Conservation (phyloP, 64 coral and sea anemone species). For the Acropora tenuis region DNA sequence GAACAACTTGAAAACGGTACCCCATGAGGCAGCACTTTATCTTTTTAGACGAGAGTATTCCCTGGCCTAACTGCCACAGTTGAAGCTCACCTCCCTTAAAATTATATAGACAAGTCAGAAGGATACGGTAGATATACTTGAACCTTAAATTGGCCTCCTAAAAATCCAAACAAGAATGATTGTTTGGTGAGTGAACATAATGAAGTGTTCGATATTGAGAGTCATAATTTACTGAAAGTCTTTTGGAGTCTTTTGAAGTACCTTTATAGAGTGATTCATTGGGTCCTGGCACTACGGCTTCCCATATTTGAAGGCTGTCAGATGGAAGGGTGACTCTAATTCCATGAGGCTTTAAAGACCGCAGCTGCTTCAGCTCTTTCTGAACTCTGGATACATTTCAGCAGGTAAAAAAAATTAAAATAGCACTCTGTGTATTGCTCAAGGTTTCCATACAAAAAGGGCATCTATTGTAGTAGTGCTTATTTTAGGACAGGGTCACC, state of each 20-base stretch:
- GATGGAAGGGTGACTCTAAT: slow-evolving; percentile 76
- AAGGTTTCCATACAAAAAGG: too few species aligned
- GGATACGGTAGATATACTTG: slow-evolving; percentile 90
- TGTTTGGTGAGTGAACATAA: too few species aligned
- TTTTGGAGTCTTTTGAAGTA: background rate
- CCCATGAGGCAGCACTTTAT: too few species aligned
- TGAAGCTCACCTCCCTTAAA: background rate
- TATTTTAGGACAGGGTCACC: too few species aligned
- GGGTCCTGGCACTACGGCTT: slow-evolving; percentile 74
- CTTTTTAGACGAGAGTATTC: too few species aligned
- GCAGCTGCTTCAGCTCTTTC: slow-evolving; percentile 75
- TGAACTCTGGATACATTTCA: slow-evolving; percentile 53
- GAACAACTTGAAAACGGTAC: too few species aligned
- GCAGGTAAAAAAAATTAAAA: background rate
- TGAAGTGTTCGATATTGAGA: too few species aligned
- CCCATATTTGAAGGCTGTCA: slow-evolving; percentile 89
- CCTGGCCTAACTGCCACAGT: too few species aligned
- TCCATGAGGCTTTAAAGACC: slow-evolving; percentile 67
- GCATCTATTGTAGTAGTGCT: too few species aligned
- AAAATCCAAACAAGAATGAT: background rate
- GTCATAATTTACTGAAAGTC: background rate
- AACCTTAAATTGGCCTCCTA: slow-evolving; percentile 74
- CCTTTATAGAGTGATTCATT: slow-evolving; percentile 85
- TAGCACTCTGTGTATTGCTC: too few species aligned
- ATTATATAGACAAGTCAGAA: background rate